These are phyloP conservation scores for Coptotermes formosanus DNA, from an alignment of 1,140 invertebrate species.

Conservation along the genomic window DNA sequence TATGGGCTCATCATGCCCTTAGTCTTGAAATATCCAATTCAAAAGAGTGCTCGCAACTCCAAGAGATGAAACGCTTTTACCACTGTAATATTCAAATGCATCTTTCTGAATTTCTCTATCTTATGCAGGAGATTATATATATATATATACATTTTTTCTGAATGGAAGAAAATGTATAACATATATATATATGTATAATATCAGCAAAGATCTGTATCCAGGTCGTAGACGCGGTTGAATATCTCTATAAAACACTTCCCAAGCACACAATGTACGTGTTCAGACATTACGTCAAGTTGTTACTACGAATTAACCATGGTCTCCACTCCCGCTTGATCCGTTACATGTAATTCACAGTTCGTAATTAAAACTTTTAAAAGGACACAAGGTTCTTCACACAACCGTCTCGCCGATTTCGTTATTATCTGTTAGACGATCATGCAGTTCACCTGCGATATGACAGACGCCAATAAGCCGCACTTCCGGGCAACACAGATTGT, in stretches of 20 bases:
- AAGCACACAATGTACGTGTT: neutral
- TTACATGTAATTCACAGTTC: neutral
- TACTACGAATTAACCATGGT: neutral
- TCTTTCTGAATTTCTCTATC: conserved; percentile 21
- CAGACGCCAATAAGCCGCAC: neutral
- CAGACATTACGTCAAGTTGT: neutral
- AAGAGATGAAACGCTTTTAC: conserved; percentile 28
- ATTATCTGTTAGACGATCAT: neutral
- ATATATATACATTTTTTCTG: conserved; percentile 21
- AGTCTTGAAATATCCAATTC: conserved; percentile 34
- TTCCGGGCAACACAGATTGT: too few species aligned
- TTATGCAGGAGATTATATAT: conserved; percentile 20
- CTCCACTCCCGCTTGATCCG: neutral
- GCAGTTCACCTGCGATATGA: neutral
- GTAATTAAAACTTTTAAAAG: neutral
- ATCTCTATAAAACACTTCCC: neutral
- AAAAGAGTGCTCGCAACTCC: conserved; percentile 33
- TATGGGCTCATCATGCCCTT: conserved; percentile 31
- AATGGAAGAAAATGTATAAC: neutral
- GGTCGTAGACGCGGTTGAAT: neutral
- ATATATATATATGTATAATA: neutral
- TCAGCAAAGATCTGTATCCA: neutral
- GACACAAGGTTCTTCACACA: neutral
- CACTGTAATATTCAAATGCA: conserved; percentile 34
- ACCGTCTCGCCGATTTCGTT: neutral